Evolutionary conservation across 2,113 vertebrate genomes (phyloP), one percentile per base, ranked within the genome.

Genomic region (Carassius auratus): DNA sequence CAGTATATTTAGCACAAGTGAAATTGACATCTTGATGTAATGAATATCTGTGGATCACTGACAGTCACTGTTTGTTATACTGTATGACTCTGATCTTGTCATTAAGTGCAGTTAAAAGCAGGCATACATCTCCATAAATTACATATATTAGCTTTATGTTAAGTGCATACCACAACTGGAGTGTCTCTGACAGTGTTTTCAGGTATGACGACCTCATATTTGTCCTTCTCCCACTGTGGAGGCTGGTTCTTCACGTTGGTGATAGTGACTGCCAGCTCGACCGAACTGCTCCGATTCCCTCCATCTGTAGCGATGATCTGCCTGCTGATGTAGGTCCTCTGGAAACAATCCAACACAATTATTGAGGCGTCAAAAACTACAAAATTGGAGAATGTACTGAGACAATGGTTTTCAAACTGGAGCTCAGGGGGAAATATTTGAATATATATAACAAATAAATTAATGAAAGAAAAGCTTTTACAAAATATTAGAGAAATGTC

Each of bases 241-340:
- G 95, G 96, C 88, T 97, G 96, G 86, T 96, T 97, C 90, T 96
- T 95, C 85, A 95, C 95, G 50, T 95, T 96, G 66, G 95, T 97
- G 91, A 96, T 92, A 87, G 94, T 95, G 68, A 97, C 95, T 0
- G 84, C 85, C 86, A 97, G 92, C 89, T 98, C 94, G 86, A 96
- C 95, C 13, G 93, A 93, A 80, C 93, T 96, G 91, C 94, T 97
- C 36, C 91, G 93, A 86, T 97, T 97, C 17, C 97, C 96, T 1
- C 95, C 95, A 38, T 96, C 96, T 76, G 93, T 96, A 62, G 96
- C 95, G 85, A 94, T 91, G 42, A 97, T 93, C 68, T 96, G 93
- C 89, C 92, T 92, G 86, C 94, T 95, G 92, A 96, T 95, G 91
- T 95, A 94, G 30, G 92, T 90, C 85, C 93, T 93, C 94, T 95